phyloP scores from a whole-genome alignment of 2,888 invertebrate species.

The Harpalus rubripes region DNA sequence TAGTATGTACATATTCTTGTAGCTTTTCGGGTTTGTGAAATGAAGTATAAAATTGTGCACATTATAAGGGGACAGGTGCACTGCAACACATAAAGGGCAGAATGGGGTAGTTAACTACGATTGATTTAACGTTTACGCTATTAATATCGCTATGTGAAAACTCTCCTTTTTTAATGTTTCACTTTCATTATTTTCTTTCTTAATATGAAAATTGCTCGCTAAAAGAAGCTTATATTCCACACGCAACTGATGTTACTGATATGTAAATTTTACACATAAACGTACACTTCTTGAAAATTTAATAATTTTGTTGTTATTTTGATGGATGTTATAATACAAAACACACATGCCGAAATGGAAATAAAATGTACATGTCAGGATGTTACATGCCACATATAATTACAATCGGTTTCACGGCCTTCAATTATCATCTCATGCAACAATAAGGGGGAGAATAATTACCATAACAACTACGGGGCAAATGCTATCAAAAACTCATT shows the following conservation, averaged over 20 bases:
- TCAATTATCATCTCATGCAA: conserved; percentile 58
- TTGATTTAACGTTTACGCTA: conserved; percentile 6
- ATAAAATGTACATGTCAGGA: conserved; percentile 64
- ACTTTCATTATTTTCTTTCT: conserved; percentile 35
- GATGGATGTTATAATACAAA: conserved; percentile 36
- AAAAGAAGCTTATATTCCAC: conserved; percentile 40
- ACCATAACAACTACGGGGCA: conserved; percentile 36
- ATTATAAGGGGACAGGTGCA: neutral
- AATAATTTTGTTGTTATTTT: conserved; percentile 54
- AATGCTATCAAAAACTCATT: conserved; percentile 26
- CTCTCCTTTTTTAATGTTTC: neutral
- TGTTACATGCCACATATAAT: conserved; percentile 66
- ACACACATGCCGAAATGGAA: conserved; percentile 62
- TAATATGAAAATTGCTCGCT: conserved; percentile 26
- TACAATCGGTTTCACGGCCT: conserved; percentile 62
- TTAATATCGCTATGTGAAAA: neutral
- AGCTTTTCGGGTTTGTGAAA: neutral
- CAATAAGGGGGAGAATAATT: conserved; percentile 16
- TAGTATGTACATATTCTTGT: no score
- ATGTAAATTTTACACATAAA: conserved; percentile 50
- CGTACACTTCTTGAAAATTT: conserved; percentile 11
- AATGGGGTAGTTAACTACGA: neutral
- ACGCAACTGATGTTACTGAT: conserved; percentile 34
- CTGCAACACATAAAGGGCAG: neutral
- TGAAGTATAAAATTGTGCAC: neutral